Conservation (phyloP, 2,888 invertebrate species). For the Dendrolimus houi region DNA sequence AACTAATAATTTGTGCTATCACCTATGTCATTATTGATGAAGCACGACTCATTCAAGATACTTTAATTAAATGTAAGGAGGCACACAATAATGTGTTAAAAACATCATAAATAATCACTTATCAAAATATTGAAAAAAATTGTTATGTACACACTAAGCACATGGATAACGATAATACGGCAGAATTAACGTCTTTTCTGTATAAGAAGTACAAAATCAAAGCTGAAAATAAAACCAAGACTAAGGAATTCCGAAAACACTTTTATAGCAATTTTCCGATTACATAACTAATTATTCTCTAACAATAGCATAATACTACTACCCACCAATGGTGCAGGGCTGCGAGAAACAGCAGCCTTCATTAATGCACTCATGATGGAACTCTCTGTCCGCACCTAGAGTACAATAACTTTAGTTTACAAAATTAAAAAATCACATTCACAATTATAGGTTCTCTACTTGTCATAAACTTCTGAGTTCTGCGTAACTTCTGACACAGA, state of each 20-base stretch:
- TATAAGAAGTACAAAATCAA: not conserved
- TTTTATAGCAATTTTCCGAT: slow-evolving; percentile 26
- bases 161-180: not conserved
- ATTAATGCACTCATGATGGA: slow-evolving; percentile 75
- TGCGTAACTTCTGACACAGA: too few species aligned
- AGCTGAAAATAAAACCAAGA: not conserved
- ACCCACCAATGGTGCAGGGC: slow-evolving; percentile 61
- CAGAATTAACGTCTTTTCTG: not conserved
- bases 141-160: not conserved
- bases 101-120: not conserved
- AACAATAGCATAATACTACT: slow-evolving; percentile 16
- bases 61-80: too few species aligned
- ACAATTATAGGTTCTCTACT: slow-evolving; percentile 8
- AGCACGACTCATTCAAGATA: too few species aligned
- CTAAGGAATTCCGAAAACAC: slow-evolving; percentile 22
- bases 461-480: too few species aligned
- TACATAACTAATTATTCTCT: slow-evolving; percentile 53
- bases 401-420: slow-evolving; percentile 38
- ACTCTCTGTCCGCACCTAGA: slow-evolving; percentile 73
- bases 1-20: too few species aligned
- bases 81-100: not conserved
- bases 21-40: too few species aligned
- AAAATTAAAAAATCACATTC: slow-evolving; percentile 27
- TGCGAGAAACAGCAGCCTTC: slow-evolving; percentile 58
- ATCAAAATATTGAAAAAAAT: not conserved